Conservation (phyloP, 2,113 vertebrate genomes). For the Dipodomys spectabilis region DNA sequence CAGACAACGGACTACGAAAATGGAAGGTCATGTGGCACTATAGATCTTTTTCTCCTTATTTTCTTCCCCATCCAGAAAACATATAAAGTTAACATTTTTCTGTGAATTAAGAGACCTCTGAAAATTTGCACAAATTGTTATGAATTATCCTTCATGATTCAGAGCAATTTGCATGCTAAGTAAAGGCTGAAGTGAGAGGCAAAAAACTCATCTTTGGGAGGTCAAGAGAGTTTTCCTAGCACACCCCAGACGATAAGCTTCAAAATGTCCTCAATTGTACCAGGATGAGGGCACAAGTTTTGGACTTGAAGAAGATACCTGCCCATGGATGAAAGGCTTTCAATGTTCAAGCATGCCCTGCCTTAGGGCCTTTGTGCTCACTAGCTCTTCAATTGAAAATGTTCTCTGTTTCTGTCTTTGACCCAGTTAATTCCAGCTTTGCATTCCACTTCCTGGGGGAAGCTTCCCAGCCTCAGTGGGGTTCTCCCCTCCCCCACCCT, state of each 20-base stretch:
- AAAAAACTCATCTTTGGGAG: not conserved
- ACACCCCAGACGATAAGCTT: not conserved
- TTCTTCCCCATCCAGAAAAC: not conserved
- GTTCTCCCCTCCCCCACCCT: not conserved
- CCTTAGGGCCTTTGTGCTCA: not conserved
- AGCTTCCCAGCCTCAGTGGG: accelerated
- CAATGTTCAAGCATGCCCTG: not conserved
- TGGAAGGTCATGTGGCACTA: not conserved
- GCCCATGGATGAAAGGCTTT: not conserved
- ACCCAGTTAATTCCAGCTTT: not conserved
- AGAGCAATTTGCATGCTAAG: not conserved
- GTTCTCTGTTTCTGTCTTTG: not conserved
- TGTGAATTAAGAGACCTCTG: not conserved
- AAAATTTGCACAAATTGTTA: not conserved
- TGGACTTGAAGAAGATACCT: not conserved
- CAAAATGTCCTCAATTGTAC: not conserved
- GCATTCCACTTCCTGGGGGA: not conserved
- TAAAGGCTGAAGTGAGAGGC: not conserved
- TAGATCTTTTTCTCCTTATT: not conserved
- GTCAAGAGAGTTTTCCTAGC: not conserved
- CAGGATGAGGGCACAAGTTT: accelerated
- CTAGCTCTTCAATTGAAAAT: not conserved
- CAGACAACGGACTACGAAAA: accelerated
- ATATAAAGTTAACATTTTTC: not conserved
- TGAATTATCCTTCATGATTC: not conserved